These are phyloP conservation scores for Ardeotis arabs DNA, from an alignment of 2,113 vertebrate species.

Conservation along the genomic window DNA sequence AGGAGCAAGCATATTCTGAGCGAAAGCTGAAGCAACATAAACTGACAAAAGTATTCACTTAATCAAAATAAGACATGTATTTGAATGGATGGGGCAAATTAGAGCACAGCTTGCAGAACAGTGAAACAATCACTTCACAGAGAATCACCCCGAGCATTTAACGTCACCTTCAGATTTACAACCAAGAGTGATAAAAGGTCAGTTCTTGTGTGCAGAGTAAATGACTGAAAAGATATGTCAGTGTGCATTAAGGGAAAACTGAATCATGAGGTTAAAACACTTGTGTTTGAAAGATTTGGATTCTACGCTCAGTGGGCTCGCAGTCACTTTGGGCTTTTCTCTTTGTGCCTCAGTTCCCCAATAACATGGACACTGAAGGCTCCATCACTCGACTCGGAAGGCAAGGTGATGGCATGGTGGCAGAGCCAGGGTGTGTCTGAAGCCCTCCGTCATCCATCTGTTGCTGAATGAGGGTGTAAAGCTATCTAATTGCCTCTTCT, in stretches of 20 bases:
- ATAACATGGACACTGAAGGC: accelerated
- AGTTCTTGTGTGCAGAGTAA: not conserved
- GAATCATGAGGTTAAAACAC: not conserved
- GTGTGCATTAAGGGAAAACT: not conserved
- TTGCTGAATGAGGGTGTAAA: not conserved
- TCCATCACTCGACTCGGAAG: not conserved
- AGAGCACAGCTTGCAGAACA: conserved; percentile 31
- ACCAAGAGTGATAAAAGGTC: conserved; percentile 23
- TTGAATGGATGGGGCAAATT: conserved; percentile 55
- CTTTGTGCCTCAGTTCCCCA: not conserved
- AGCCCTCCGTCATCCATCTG: not conserved
- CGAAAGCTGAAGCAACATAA: conserved; percentile 39
- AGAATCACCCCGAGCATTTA: conserved; percentile 38
- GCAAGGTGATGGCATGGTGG: not conserved
- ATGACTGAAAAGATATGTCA: conserved; percentile 20
- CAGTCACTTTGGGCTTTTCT: not conserved
- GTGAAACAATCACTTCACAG: conserved; percentile 29
- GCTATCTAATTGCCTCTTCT: not conserved
- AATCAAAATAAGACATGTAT: conserved; percentile 27
- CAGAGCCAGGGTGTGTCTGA: not conserved
- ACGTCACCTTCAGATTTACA: conserved; percentile 13
- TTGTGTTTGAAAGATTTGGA: not conserved
- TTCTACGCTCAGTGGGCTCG: accelerated
- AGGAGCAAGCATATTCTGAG: not conserved
- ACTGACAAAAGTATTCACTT: conserved; percentile 42